Conservation (phyloP, 2,797 vertebrate genomes). For the Scolopax rusticola region DNA sequence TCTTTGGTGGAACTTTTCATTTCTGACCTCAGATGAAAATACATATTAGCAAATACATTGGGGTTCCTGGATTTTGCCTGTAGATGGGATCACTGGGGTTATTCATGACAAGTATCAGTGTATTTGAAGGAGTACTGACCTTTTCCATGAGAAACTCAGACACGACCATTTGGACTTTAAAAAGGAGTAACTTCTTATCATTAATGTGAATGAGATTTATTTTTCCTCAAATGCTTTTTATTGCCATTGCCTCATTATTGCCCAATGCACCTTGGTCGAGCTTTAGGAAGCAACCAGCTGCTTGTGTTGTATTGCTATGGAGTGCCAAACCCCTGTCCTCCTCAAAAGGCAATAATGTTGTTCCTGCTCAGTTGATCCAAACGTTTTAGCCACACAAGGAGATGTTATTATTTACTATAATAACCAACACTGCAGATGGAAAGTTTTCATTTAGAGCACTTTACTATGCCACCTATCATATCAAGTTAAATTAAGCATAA, state of each 20-base stretch:
- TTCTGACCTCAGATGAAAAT: not conserved
- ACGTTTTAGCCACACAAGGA: not conserved
- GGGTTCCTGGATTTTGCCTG: not conserved
- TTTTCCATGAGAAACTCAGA: constrained; percentile 3
- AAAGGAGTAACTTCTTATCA: not conserved
- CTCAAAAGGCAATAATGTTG: not conserved
- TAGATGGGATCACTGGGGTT: not conserved
- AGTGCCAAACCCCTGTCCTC: not conserved
- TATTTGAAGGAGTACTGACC: not conserved
- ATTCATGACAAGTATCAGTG: not conserved
- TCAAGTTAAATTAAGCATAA: not conserved
- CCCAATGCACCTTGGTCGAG: not conserved
- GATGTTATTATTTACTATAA: not conserved
- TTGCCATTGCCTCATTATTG: not conserved
- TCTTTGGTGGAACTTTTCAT: not conserved
- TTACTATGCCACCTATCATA: not conserved
- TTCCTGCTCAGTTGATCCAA: not conserved
- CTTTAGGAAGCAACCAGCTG: not conserved
- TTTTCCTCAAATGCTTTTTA: not conserved
- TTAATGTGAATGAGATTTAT: not conserved
- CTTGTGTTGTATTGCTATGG: fast-evolving
- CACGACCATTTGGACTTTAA: not conserved
- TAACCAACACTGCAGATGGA: not conserved
- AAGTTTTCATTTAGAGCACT: not conserved
- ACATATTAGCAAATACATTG: not conserved